Evolutionary conservation across 2,113 vertebrate genomes (phyloP), one percentile per base, ranked within the genome.

Genomic region (Gymnocephalus cernua): DNA sequence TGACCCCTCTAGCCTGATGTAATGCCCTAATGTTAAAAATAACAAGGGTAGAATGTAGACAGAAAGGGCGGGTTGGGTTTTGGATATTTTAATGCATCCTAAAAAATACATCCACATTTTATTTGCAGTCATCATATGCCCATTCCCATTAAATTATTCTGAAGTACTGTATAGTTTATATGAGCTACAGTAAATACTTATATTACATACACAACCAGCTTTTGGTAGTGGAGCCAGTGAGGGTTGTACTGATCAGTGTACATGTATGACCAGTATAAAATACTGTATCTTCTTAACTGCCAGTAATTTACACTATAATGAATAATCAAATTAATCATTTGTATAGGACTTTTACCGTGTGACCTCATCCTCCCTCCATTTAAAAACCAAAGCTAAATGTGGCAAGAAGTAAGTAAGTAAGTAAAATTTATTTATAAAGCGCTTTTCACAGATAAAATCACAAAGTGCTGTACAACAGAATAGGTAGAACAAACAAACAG

Each of bases 271-370:
- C 13, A 64, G 23, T 25, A 5, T 23, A 15, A 57, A 48, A 67
- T 56, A 38, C 9, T 38, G 8, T 38, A 77, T 63, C 50, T 32
- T 23, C 16, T 38, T 12, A 71, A 45, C 3, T 0, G 23, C 29
- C 29, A 41, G 23, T 66, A 23, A 38, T 67, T 67, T 38, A 18
- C 4, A 5, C 10, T 11, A 14, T 44, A 45, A 56, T 56, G 25
- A 64, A 54, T 47, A n/a, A 77, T 71, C 11, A 23, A 19, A 47
- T 53, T n/a, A 0, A 77, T 80, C 13, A 21, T 35, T 47, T 27
- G 68, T 57, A 69, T 45, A 57, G 47, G 41, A 38, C 23, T 68
- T 57, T 74, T 35, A 14, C 38, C 5, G 6, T 25, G 15, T 66
- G 48, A 45, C n/a, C 10, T 16, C 18, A 56, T n/a, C 48, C 23